phyloP scores from a whole-genome alignment of 2,113 vertebrate species.

The Noctilio leporinus region DNA sequence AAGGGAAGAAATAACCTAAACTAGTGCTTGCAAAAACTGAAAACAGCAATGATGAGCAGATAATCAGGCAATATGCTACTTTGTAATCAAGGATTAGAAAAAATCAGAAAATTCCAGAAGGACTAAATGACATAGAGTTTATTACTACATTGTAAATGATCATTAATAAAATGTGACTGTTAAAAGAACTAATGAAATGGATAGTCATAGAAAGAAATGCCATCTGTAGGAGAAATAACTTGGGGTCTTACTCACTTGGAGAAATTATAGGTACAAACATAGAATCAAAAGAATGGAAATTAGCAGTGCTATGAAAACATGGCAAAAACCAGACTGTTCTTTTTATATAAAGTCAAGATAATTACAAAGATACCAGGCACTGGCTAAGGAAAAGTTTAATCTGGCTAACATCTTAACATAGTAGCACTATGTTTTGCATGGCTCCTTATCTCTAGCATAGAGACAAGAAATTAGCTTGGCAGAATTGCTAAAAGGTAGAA shows the following conservation, averaged over 20 bases:
- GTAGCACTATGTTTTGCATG: neutral
- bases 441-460: neutral
- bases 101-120: slow-evolving; percentile 59
- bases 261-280: neutral
- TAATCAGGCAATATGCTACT: slow-evolving; percentile 47
- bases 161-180: slow-evolving; percentile 35
- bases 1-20: slow-evolving; percentile 37
- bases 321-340: neutral
- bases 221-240: slow-evolving; percentile 26
- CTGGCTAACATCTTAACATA: neutral
- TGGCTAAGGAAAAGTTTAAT: neutral
- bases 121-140: slow-evolving; percentile 61
- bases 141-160: slow-evolving; percentile 41
- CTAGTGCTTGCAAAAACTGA: slow-evolving; percentile 16
- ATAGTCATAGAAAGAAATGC: slow-evolving; percentile 43
- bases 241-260: slow-evolving; percentile 1
- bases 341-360: neutral
- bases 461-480: neutral
- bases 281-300: slow-evolving; percentile 25
- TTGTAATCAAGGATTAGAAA: slow-evolving; percentile 53
- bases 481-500: neutral
- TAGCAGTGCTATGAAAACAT: neutral
- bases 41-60: slow-evolving; percentile 37
- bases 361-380: neutral
- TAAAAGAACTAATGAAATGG: neutral